Percentiles rank a stretch among this genome's conserved stretches.
Conservation (phyloP, 2,888 invertebrate genomes). For the Chaitophorus viminalis region DNA sequence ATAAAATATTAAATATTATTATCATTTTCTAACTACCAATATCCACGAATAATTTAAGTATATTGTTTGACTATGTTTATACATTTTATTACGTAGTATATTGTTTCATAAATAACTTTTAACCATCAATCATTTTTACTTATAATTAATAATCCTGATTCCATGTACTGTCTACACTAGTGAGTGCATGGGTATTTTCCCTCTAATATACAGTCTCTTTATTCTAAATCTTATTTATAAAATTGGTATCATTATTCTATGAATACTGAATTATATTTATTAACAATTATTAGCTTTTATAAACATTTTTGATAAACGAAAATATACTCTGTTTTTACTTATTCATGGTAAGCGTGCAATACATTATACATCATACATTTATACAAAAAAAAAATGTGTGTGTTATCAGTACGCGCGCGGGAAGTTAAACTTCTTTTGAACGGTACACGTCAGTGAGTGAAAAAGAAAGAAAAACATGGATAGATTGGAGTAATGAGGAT, state of each 20-base stretch:
- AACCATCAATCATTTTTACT: background rate
- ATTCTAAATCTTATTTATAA: too few species aligned
- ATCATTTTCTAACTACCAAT: background rate
- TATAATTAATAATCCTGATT: background rate
- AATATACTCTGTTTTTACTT: background rate
- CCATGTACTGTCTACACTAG: background rate
- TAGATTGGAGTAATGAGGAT: too few species aligned
- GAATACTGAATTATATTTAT: too few species aligned
- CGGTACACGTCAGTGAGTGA: too few species aligned
- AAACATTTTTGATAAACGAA: too few species aligned
- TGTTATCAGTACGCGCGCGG: too few species aligned
- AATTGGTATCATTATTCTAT: too few species aligned
- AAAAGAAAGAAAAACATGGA: too few species aligned
- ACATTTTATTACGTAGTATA: background rate
- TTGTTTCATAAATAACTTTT: background rate
- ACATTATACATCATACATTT: background rate
- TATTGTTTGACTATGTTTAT: background rate
- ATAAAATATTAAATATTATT: background rate
- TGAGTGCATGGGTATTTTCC: background rate
- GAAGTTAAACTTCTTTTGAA: too few species aligned
- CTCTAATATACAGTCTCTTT: too few species aligned
- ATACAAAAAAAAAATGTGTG: too few species aligned
- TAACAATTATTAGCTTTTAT: too few species aligned
- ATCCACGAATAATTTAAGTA: background rate
- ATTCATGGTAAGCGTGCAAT: background rate